Evolutionary conservation across 2,113 vertebrate species (phyloP), one percentile per base, ranked within the genome.

Genomic region (Scomber colias): DNA sequence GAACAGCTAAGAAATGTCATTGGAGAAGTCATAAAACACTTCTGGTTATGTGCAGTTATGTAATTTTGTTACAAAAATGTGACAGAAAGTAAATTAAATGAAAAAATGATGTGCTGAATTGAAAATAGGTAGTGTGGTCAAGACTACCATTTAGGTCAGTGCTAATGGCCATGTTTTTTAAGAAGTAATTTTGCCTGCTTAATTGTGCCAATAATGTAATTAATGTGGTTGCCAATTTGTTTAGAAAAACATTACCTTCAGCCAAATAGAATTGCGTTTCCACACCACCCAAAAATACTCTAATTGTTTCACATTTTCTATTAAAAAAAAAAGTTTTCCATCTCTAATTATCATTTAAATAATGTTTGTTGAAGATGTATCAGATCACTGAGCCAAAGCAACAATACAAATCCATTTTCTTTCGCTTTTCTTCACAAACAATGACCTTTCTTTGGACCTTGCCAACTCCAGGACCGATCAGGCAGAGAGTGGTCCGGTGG

Each of bases 401-500:
- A 70, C 24, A 14, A 31, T 62, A 78, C 50, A 73, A 83, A 55
- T 53, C 44, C 11, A 62, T 79, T 85, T 72, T 72, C 72, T 66
- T 75, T 57, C 30, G 68, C 53, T 67, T 81, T 79, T 74, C 56
- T 83, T 79, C 45, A 15, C 60, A 68, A 77, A 83, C 74, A 83
- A 48, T 78, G 71, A 89, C 79, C 87, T 86, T 71, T 80, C 59
- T 63, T 49, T 35, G 69, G 78, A 77, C 73, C 65, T 76, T 82
- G 85, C 80, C 89, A 84, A 48, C 84, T 82, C 61, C 72, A 50
- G 54, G 79, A 68, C 77, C 51, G 50, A 79, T 88, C 78, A 83
- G 78, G 81, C 80, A 71, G 65, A 81, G 66, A 77, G 68, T 21
- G 19, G 82, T 83, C 84, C 79, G 5, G 8, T 3, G 82, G 76